Base-by-base conservation (phyloP, 1,140 invertebrate species). In the Diabrotica virgifera region DNA sequence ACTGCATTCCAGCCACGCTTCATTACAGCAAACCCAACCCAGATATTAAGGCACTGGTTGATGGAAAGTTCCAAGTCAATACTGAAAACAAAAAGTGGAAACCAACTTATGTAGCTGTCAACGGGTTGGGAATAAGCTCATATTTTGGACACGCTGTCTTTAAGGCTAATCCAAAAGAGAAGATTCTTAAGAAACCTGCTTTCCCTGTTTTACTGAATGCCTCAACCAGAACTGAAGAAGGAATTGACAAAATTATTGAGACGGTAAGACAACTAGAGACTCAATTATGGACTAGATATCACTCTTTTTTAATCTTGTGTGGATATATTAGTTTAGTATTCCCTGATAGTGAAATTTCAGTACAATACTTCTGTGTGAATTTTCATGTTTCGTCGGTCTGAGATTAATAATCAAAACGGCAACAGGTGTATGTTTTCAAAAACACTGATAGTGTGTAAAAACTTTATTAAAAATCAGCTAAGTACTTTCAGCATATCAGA, bases 61-160 rank as follows among this genome's bases (percentile, higher is more conserved):
- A 90, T 68, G 90, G 90, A 5, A 78, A 81, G 60, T 46, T 83
- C 0, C 63, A 84, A 70, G 89, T 93, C 7, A 83, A 92, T 0
- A 84, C 83, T 2, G 82, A 89, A 59, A 80, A 82, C 40, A 87
- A 80, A 1, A 80, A 82, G 8, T 90, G 88, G 85, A 76, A 84
- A 35, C 86, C 86, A 50, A 85, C 85, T 37, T 75, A 78, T 54
- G 77, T 79, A 2, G 86, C 84, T 12, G 77, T 88, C 10, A 86
- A 86, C 74, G 85, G 82, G 5, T 83, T 88, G 62, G 85, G 87
- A 58, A 82, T 88, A 61, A 82, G 85, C 61, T 84, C 86, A 14
- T 82, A 84, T 37, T 86, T 88, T 70, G 82, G 86, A n/a, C 91
- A 94, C 76, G 79, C 87, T 36, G 72, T 94, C 6, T 72, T 94